Evolutionary conservation across 2,113 vertebrate species (phyloP).

Genomic region (Spheniscus mendiculus): DNA sequence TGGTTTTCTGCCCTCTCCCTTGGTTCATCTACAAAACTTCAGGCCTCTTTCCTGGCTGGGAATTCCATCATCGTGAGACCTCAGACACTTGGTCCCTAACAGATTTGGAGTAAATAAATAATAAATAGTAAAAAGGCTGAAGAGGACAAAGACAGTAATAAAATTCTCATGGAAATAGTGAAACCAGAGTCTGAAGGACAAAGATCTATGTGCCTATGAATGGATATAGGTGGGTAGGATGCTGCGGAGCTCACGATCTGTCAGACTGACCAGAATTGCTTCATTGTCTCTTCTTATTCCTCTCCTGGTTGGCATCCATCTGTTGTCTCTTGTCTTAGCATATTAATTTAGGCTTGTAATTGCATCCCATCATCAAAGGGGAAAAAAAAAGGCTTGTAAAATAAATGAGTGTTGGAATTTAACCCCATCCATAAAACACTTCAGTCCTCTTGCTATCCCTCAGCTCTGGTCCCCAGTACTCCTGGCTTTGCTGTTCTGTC

Average conservation of each 20-base stretch:
- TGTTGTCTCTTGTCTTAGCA: constrained; percentile 9
- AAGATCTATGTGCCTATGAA: neutral
- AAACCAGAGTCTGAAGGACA: neutral
- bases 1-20: neutral
- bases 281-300: neutral
- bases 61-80: neutral
- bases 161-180: neutral
- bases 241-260: neutral
- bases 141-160: neutral
- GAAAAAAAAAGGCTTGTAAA: neutral
- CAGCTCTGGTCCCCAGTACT: neutral
- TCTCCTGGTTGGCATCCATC: neutral
- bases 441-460: neutral
- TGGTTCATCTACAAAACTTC: neutral
- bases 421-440: neutral
- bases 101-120: neutral
- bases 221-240: neutral
- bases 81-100: neutral
- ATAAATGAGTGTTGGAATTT: neutral
- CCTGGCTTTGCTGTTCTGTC: neutral
- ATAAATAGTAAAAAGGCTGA: neutral
- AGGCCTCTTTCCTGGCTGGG: neutral
- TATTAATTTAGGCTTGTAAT: constrained; percentile 23
- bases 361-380: neutral
- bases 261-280: neutral